Base-by-base conservation (phyloP, 2,797 vertebrate genomes). In the Craterocephalus amniculus region DNA sequence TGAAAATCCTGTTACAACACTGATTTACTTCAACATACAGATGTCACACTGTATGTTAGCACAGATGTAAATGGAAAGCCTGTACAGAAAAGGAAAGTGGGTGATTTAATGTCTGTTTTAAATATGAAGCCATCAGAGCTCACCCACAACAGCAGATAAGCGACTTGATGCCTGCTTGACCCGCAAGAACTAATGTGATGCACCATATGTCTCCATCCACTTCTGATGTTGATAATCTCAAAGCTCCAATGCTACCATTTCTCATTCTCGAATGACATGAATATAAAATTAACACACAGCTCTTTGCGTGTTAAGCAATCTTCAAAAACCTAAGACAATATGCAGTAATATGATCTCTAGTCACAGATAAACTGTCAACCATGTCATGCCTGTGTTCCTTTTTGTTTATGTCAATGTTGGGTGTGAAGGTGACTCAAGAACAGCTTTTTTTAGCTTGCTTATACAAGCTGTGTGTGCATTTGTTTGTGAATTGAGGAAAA, bases 91-190 rank as follows among this genome's bases (percentile, higher is more conserved):
- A 31, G 63, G 73, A 70, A 54, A 40, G 54, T 58, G 52, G 74
- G 70, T 3, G 70, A 69, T 76, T 71, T 69, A 29, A 66, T 56
- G 24, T 63, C 36, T 22, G 40, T 27, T 7, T 40, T 81, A 72
- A 83, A 81, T 80, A 78, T 2, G 49, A 38, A n/a, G 49, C 9
- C 2, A 58, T 76, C 57, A 72, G 63, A 78, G 72, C 62, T 63
- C 22, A 62, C 22, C 4, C n/a, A 31, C 48, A 32, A 22, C 48
- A 52, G 74, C 63, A 22, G 72, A 59, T 81, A 67, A 84, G 63
- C 69, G 51, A 72, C 70, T 63, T 62, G 60, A 81, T 81, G 59
- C 55, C 43, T 60, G 9, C 74, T 60, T 90, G 87, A 86, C 89
- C 86, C 76, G 78, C 34, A 74, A 88, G 76, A 59, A 79, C 77